Evolutionary conservation across 2,888 invertebrate species (phyloP).

Genomic region (Blomia tropicalis): DNA sequence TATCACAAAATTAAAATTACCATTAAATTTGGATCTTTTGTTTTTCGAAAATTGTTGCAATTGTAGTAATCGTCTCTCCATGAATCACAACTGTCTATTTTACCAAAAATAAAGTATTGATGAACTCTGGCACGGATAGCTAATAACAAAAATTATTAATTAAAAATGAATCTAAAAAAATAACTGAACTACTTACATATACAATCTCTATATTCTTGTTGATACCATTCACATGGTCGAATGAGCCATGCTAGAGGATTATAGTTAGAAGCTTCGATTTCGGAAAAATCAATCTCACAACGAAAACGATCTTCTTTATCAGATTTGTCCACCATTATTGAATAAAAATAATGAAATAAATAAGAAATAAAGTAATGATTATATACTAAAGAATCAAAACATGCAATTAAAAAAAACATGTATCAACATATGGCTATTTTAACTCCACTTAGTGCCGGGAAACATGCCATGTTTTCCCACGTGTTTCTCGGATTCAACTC

Average conservation of each 20-base stretch:
- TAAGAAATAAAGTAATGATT: neutral
- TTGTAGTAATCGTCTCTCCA: constrained; percentile 63
- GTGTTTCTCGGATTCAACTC: no score
- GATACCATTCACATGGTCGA: constrained; percentile 57
- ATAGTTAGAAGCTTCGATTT: neutral
- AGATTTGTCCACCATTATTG: no score
- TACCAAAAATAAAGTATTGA: constrained; percentile 66
- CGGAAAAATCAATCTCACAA: neutral
- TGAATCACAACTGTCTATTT: constrained; percentile 52
- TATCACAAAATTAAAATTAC: constrained; percentile 40
- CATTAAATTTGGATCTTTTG: constrained; percentile 48
- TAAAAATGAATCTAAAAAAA: neutral
- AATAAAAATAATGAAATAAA: constrained; percentile 1
- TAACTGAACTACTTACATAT: constrained; percentile 38
- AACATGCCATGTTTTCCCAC: no score
- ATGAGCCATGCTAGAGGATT: constrained; percentile 26
- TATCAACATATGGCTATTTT: no score
- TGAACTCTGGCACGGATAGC: constrained; percentile 54
- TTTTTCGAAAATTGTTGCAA: constrained; percentile 51
- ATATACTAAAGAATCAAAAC: no score
- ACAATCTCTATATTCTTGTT: constrained; percentile 66
- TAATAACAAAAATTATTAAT: constrained; percentile 3
- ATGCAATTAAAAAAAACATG: no score
- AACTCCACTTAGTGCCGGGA: no score
- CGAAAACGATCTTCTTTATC: neutral